Conservation (phyloP, 2,797 vertebrate species). For the Chelon auratus region DNA sequence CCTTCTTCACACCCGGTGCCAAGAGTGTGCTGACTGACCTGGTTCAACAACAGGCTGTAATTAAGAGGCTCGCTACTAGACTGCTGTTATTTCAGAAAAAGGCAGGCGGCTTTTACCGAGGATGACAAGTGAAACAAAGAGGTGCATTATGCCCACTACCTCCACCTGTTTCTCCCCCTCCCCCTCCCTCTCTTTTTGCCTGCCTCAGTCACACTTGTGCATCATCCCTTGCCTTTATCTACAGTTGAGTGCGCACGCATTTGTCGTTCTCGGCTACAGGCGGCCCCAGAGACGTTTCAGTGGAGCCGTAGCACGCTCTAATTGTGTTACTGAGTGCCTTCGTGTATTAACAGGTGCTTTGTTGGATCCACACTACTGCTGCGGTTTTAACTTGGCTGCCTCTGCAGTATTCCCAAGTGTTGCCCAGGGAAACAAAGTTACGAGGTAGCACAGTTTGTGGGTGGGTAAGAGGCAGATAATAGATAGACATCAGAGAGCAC, state of each 20-base stretch:
- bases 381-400: conserved; percentile 53
- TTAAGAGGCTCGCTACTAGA: conserved; percentile 55
- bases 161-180: background rate
- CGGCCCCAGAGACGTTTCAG: conserved; percentile 37
- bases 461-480: conserved; percentile 13
- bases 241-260: conserved; percentile 37
- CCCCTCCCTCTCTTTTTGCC: background rate
- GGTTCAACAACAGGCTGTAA: conserved; percentile 59
- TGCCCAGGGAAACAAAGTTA: conserved; percentile 35
- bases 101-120: conserved; percentile 41
- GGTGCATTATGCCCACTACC: conserved; percentile 27
- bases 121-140: conserved; percentile 58
- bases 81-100: conserved; percentile 25
- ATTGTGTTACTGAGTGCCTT: conserved; percentile 55
- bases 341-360: conserved; percentile 63
- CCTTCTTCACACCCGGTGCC: conserved; percentile 31
- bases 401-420: conserved; percentile 33
- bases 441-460: conserved; percentile 12
- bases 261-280: conserved; percentile 26
- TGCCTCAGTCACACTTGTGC: conserved; percentile 30
- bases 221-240: conserved; percentile 40
- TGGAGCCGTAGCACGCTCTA: conserved; percentile 42
- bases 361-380: conserved; percentile 44
- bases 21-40: conserved; percentile 30
- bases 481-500: conserved; percentile 11